Evolutionary conservation across 1,140 invertebrate species (phyloP).

Genomic region (Paraescarpia echinospica): DNA sequence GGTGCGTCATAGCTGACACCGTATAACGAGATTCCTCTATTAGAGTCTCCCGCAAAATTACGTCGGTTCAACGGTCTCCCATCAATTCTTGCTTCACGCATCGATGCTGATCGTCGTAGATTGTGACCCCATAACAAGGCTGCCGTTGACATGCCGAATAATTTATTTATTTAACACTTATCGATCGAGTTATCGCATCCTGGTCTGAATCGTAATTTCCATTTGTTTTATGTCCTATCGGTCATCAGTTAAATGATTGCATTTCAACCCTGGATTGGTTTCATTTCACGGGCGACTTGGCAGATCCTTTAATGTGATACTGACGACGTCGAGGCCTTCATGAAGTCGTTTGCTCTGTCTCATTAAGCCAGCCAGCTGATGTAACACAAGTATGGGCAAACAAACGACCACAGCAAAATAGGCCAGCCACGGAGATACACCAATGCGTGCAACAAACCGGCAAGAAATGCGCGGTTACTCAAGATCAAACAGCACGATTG

Average conservation of each 20-base stretch:
- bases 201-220: background rate
- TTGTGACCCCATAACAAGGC: background rate
- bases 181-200: background rate
- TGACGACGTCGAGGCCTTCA: background rate
- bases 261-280: background rate
- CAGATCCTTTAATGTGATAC: background rate
- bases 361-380: background rate
- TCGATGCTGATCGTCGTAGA: background rate
- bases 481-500: background rate
- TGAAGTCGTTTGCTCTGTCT: background rate
- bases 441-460: background rate
- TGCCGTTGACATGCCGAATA: background rate
- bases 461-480: background rate
- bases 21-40: background rate
- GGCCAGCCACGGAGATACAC: background rate
- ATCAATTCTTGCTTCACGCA: background rate
- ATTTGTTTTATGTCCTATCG: background rate
- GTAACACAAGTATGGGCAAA: background rate
- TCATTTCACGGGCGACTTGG: background rate
- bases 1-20: background rate
- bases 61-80: background rate
- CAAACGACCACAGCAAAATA: background rate
- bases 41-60: background rate
- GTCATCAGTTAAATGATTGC: background rate
- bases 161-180: background rate